A percentile compares a stretch with the other conserved stretches of the same genome.
Evolutionary conservation across 2,797 vertebrate species (phyloP).

Genomic region (Bovichtus diacanthus): DNA sequence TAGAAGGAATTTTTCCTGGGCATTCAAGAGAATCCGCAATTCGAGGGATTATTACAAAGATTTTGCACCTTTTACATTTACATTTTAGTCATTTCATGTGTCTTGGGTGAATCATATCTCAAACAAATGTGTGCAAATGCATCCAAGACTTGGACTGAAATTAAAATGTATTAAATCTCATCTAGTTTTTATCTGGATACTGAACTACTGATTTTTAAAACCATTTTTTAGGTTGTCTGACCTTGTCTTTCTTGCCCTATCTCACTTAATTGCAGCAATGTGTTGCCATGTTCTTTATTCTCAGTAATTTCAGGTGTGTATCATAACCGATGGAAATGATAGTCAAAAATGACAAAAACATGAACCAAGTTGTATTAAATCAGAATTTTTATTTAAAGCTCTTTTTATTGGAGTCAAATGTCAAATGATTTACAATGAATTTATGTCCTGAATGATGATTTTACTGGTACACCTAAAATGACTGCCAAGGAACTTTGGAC

Average conservation of each 20-base stretch:
- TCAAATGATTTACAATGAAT: background rate
- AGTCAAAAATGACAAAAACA: conserved; percentile 2
- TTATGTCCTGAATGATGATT: conserved; percentile 15
- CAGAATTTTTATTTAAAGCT: conserved; percentile 7
- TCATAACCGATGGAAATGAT: conserved; percentile 14
- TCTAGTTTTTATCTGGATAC: too few species aligned
- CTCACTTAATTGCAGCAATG: background rate
- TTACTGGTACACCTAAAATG: background rate
- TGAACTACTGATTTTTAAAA: background rate
- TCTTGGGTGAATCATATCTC: background rate
- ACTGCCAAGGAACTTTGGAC: conserved; percentile 41
- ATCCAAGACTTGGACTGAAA: background rate
- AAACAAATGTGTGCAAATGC: background rate
- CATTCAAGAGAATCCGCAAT: too few species aligned
- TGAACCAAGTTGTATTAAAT: background rate
- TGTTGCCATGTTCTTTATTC: background rate
- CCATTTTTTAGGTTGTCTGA: background rate
- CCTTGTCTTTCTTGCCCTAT: background rate
- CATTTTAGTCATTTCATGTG: background rate
- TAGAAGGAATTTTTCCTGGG: too few species aligned
- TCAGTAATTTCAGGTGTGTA: background rate
- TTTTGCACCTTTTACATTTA: too few species aligned
- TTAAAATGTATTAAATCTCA: background rate
- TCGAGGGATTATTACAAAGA: background rate
- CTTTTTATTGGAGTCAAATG: background rate